phyloP scores from a whole-genome alignment of 2,113 vertebrate genomes.

The Gobiocypris rarus region DNA sequence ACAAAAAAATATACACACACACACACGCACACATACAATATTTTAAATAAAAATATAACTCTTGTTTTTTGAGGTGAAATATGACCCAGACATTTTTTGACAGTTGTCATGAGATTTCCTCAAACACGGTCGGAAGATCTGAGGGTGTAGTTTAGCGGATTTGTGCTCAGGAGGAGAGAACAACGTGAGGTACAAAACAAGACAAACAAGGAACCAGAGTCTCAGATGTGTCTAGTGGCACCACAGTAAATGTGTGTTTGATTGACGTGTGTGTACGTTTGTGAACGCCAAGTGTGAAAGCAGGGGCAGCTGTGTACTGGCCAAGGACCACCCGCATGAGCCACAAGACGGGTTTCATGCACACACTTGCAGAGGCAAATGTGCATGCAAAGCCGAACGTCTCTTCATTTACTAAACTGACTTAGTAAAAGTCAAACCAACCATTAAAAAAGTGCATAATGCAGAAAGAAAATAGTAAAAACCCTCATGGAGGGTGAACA shows the following conservation, averaged over 20 bases:
- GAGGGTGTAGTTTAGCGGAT: neutral
- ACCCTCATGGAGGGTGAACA: neutral
- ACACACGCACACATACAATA: too few species aligned
- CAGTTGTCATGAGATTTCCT: neutral
- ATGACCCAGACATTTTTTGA: neutral
- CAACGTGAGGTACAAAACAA: conserved; percentile 7
- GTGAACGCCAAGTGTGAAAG: neutral
- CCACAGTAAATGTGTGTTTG: conserved; percentile 1
- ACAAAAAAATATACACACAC: too few species aligned
- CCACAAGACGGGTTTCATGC: neutral
- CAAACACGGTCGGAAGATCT: neutral
- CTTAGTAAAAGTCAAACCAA: conserved; percentile 20
- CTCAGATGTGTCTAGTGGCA: conserved; percentile 25
- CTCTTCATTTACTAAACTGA: neutral
- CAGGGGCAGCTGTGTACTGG: neutral
- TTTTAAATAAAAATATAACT: neutral
- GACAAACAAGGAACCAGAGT: conserved; percentile 3
- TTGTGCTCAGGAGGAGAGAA: neutral
- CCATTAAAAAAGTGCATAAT: conserved; percentile 1
- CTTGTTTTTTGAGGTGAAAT: neutral
- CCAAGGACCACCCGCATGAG: neutral
- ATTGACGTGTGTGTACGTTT: neutral
- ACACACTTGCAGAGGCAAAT: neutral
- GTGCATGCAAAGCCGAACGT: neutral
- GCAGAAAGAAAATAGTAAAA: conserved; percentile 12